These are phyloP conservation scores for Pyralis farinalis DNA, from an alignment of 2,888 invertebrate genomes.

Conservation along the genomic window DNA sequence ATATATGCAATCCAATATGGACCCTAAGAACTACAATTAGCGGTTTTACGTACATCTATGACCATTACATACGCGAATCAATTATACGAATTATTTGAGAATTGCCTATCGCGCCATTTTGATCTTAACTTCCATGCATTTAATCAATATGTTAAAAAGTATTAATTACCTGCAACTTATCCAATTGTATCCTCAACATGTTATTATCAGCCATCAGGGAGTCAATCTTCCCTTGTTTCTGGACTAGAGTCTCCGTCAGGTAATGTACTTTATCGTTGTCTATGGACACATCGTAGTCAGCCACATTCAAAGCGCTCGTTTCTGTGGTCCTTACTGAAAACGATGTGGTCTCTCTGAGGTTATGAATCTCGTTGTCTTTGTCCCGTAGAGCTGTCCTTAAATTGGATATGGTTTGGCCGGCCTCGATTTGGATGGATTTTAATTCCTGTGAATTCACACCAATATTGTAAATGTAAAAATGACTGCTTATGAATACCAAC, in stretches of 20 bases:
- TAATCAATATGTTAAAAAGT: too few species aligned
- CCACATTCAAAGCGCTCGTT: conserved; percentile 63
- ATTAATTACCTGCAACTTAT: conserved; percentile 85
- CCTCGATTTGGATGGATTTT: conserved; percentile 51
- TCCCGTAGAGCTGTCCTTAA: conserved; percentile 47
- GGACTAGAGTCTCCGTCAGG: conserved; percentile 91
- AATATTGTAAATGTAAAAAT: too few species aligned
- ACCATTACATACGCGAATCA: too few species aligned
- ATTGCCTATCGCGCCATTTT: too few species aligned
- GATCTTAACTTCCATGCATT: too few species aligned
- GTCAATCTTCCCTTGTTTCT: conserved; percentile 93
- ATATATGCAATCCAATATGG: too few species aligned
- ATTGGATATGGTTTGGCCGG: conserved; percentile 51
- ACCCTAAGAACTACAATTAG: too few species aligned
- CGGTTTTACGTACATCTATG: too few species aligned
- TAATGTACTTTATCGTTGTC: conserved; percentile 72
- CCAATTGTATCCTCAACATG: conserved; percentile 90
- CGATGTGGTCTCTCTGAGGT: conserved; percentile 36
- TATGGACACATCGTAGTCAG: conserved; percentile 55
- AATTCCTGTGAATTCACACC: conserved; percentile 51
- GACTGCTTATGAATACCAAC: too few species aligned
- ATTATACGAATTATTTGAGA: too few species aligned
- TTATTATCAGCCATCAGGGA: conserved; percentile 91
- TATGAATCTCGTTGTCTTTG: conserved; percentile 51
- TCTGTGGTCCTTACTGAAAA: conserved; percentile 32